Evolutionary conservation across 2,113 vertebrate species (phyloP), one percentile per base, ranked within the genome.

Genomic region (Neodon shergylaensis): DNA sequence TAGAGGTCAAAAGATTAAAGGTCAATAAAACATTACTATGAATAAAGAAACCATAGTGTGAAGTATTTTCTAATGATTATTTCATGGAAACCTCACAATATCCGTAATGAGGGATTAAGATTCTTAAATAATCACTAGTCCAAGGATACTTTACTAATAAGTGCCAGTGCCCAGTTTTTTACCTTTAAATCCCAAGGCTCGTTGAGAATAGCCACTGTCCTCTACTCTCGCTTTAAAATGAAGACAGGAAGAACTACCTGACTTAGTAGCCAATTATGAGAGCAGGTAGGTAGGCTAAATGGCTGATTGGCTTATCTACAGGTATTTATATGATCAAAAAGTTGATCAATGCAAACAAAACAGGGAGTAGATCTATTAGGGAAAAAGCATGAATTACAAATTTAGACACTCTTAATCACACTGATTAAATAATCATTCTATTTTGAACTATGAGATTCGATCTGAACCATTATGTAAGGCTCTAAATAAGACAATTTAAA

Each of bases 401-500:
- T 36, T 66, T 88, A n/a, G 19, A 77, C 49, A 68, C 72, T 19
- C 39, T 72, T 91, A 86, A 76, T 44, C 73, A 91, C 61, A 78
- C 47, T 49, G 72, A 92, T 73, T 92, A 94, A 94, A 92, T 0
- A 65, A 47, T 78, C 74, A 90, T 78, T 84, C 89, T 76, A 92
- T 88, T 88, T 58, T 88, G 47, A 96, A 70, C 81, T 84, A 90
- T 79, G 16, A 96, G 39, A 61, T 83, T 61, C 88, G 7, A 96
- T 84, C 81, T 81, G 81, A 96, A 90, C 33, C 31, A 91, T 58
- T 39, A 65, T 17, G 22, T 47, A 22, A 89, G n/a, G 54, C 28
- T 94, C n/a, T 88, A 21, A 94, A 95, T 79, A 66, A 33, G 42
- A 88, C 31, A n/a, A 90, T 87, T 92, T 83, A 96, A 90, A 96